Conservation (phyloP, 2,113 vertebrate genomes). For the Datnioides undecimradiatus region DNA sequence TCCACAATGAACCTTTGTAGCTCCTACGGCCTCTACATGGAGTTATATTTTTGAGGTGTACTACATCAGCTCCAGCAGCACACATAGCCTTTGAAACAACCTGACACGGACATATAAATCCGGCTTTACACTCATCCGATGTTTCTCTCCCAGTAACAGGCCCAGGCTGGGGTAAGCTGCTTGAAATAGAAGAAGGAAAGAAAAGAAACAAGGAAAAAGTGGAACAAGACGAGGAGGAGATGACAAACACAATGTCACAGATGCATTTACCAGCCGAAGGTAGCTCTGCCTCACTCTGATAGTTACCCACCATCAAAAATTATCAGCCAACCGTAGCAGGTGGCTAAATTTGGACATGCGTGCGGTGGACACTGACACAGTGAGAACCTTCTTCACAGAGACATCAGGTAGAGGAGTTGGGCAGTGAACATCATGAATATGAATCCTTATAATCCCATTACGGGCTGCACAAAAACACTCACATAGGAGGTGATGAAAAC, state of each 20-base stretch:
- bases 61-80: background rate
- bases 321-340: conserved; percentile 76
- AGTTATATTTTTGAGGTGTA: conserved; percentile 2
- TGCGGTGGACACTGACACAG: conserved; percentile 56
- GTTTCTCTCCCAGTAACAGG: conserved; percentile 40
- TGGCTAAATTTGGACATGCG: conserved; percentile 77
- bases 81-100: conserved; percentile 15
- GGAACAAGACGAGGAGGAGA: conserved; percentile 36
- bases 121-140: conserved; percentile 22
- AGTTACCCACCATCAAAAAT: conserved; percentile 76
- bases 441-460: conserved; percentile 15
- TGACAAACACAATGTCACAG: conserved; percentile 41
- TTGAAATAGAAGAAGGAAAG: conserved; percentile 68
- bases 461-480: conserved; percentile 20
- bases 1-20: too few relatives aligned
- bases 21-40: too few relatives aligned
- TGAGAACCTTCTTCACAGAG: conserved; percentile 41
- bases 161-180: conserved; percentile 49
- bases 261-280: conserved; percentile 67
- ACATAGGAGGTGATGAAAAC: conserved; percentile 33
- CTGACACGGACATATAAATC: conserved; percentile 39
- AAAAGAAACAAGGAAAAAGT: conserved; percentile 35
- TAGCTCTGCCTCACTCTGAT: conserved; percentile 59
- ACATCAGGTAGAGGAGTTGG: conserved; percentile 28
- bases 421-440: conserved; percentile 42